These are phyloP conservation scores for Trichosurus vulpecula DNA, from an alignment of 2,797 vertebrate species.

Conservation along the genomic window DNA sequence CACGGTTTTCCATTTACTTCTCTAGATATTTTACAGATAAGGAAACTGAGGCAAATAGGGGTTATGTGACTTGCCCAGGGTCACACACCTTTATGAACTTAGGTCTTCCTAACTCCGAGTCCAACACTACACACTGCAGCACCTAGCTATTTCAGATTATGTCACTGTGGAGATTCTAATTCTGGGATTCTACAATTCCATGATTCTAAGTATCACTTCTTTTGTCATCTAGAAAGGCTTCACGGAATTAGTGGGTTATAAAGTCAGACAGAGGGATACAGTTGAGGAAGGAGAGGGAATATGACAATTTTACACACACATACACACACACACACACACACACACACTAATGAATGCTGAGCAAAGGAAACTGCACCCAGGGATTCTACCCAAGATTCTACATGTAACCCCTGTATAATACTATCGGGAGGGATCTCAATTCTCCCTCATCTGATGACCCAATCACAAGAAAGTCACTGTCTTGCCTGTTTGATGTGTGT, in stretches of 20 bases:
- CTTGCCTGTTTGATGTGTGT: conserved; percentile 25
- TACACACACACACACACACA: neutral
- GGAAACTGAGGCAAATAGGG: no score
- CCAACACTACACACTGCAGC: neutral
- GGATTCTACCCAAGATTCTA: neutral
- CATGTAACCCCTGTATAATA: neutral
- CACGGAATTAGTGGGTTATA: neutral
- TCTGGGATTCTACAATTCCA: neutral
- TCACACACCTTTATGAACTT: neutral
- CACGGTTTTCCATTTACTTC: no score
- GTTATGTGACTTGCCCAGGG: no score
- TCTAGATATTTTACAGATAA: neutral
- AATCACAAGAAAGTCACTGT: conserved; percentile 59
- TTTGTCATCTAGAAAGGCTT: neutral
- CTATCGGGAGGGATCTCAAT: conserved; percentile 11
- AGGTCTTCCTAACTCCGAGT: neutral
- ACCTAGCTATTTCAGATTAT: neutral
- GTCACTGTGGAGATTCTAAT: neutral
- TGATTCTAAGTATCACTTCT: neutral
- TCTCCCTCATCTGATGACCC: conserved; percentile 48
- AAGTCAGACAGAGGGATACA: neutral
- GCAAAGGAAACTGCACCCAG: neutral
- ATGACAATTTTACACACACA: neutral
- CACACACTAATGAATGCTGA: neutral
- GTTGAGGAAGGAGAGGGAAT: neutral